Conservation (phyloP, 2,888 invertebrate species). For the Eugnorisma glareosa region DNA sequence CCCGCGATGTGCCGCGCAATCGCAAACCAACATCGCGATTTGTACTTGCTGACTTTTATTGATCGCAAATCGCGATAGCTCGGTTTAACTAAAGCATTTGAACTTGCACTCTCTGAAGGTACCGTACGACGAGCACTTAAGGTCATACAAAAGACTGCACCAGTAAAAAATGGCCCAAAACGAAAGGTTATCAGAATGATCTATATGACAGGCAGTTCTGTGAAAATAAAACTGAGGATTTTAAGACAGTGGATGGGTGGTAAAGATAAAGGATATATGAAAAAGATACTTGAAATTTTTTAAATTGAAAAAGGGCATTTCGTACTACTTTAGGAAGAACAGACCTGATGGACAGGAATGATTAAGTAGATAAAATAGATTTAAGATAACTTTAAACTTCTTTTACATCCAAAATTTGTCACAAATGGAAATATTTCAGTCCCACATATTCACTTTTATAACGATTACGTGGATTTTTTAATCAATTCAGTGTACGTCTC, state of each 20-base stretch:
- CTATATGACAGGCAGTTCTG: conserved; percentile 44
- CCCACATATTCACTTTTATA: conserved; percentile 21
- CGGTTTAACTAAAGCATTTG: conserved; percentile 41
- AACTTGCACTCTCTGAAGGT: conserved; percentile 34
- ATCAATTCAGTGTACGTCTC: conserved; percentile 68
- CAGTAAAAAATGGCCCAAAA: conserved; percentile 42
- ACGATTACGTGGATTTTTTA: conserved; percentile 36
- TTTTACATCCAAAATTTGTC: conserved; percentile 1
- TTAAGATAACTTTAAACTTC: not conserved
- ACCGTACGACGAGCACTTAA: conserved; percentile 29
- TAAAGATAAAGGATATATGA: conserved; percentile 41
- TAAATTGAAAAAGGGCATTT: not conserved
- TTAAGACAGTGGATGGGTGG: conserved; percentile 30
- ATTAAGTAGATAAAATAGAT: not conserved
- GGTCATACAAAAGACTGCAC: conserved; percentile 39
- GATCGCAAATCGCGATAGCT: conserved; percentile 59
- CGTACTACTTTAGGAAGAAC: not conserved
- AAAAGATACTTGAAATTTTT: conserved; percentile 18
- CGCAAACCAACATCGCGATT: conserved; percentile 60
- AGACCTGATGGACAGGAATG: not conserved
- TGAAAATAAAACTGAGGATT: conserved; percentile 41
- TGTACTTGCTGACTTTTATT: conserved; percentile 50
- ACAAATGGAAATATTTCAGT: conserved; percentile 2
- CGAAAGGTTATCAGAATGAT: conserved; percentile 43
- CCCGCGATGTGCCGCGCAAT: conserved; percentile 59